phyloP scores from a whole-genome alignment of 2,888 invertebrate genomes.

The Acanthosepion lycidas region DNA sequence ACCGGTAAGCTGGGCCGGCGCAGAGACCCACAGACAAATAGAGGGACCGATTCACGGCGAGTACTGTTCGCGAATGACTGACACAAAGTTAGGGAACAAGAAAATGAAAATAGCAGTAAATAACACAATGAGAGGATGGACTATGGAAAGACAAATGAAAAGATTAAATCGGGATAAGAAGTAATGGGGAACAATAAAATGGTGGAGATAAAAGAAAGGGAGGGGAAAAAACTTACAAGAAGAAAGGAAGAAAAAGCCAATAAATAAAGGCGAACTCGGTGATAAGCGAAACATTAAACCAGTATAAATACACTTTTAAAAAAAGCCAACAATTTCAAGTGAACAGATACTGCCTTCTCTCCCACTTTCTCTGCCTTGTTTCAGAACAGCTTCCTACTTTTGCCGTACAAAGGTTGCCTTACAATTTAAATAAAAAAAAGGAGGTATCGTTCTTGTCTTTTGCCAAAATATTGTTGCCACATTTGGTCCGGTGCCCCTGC shows the following conservation, averaged over 20 bases:
- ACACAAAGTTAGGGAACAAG: background rate
- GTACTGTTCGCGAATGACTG: background rate
- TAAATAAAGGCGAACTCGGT: background rate
- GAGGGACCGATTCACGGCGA: accelerated
- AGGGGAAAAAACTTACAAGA: background rate
- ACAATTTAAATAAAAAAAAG: too few relatives aligned
- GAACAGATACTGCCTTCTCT: too few relatives aligned
- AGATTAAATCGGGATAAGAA: background rate
- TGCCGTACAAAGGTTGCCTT: too few relatives aligned
- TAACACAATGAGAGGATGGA: background rate
- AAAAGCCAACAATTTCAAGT: too few relatives aligned
- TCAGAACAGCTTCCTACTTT: too few relatives aligned
- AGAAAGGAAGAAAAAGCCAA: background rate
- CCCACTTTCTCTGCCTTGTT: too few relatives aligned
- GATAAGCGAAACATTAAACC: too few relatives aligned
- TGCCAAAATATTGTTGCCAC: too few relatives aligned
- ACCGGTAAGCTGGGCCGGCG: background rate
- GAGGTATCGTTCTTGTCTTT: too few relatives aligned
- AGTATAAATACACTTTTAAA: too few relatives aligned
- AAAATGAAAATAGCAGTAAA: background rate
- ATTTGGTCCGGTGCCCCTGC: too few relatives aligned
- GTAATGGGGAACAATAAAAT: background rate
- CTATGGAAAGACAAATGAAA: background rate
- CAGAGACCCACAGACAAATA: background rate
- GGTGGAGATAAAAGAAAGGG: background rate